phyloP scores from a whole-genome alignment of 2,888 invertebrate species.

The Ochropleura leucogaster region DNA sequence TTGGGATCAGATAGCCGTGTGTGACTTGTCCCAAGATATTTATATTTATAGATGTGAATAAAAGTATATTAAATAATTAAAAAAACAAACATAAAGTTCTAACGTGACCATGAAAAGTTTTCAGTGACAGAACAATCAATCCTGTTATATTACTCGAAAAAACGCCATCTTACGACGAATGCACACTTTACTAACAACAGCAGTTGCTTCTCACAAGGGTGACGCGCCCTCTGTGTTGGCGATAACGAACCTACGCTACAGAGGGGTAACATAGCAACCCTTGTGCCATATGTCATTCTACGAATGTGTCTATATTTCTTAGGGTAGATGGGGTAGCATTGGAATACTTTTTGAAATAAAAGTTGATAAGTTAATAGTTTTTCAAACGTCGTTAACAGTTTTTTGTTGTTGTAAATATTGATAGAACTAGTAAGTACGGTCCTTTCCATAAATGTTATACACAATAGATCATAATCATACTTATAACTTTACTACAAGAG shows the following conservation, averaged over 20 bases:
- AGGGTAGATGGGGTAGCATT: conserved; percentile 54
- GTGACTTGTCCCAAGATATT: too few species aligned
- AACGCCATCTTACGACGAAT: conserved; percentile 61
- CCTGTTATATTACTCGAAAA: background rate
- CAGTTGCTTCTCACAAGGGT: background rate
- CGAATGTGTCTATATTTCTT: conserved; percentile 18
- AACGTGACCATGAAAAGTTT: too few species aligned
- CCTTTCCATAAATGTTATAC: background rate
- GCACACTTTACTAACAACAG: conserved; percentile 5
- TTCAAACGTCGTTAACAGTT: background rate
- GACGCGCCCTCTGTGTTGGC: conserved; percentile 61
- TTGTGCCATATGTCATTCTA: conserved; percentile 30
- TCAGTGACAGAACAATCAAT: too few species aligned
- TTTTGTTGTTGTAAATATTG: background rate
- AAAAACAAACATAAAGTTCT: too few species aligned
- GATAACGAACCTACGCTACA: conserved; percentile 33
- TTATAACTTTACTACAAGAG: too few species aligned
- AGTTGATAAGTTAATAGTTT: background rate
- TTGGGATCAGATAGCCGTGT: too few species aligned
- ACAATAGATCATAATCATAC: background rate
- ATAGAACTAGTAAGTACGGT: background rate
- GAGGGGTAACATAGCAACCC: conserved; percentile 27
- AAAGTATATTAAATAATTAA: too few species aligned
- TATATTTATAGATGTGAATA: too few species aligned
- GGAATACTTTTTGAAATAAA: background rate